Percentiles rank a stretch among this genome's conserved stretches.
phyloP scores from a whole-genome alignment of 2,888 invertebrate species.

The Lycaena phlaeas region DNA sequence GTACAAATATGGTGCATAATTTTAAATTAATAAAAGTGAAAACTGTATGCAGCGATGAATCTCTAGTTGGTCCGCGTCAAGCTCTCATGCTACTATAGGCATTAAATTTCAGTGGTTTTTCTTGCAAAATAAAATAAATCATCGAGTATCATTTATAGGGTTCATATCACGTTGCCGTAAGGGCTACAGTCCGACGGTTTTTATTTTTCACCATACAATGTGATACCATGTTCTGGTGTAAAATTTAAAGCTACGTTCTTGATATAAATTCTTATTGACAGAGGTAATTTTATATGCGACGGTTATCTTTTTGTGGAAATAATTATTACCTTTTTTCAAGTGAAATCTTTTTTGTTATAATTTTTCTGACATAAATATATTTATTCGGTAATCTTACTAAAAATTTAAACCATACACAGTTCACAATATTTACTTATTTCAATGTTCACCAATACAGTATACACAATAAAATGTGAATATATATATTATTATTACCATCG shows the following conservation, averaged over 20 bases:
- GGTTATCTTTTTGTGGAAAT: constrained; percentile 7
- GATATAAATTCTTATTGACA: constrained; percentile 42
- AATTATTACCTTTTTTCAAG: not conserved
- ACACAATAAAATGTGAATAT: too few species aligned
- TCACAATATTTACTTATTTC: too few species aligned
- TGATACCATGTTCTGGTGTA: constrained; percentile 29
- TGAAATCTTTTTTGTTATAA: constrained; percentile 4
- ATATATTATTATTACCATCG: too few species aligned
- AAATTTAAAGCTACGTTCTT: constrained; percentile 34
- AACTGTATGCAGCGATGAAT: not conserved
- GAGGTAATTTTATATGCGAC: constrained; percentile 19
- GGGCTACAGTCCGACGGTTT: constrained; percentile 16
- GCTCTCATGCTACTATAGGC: constrained; percentile 25
- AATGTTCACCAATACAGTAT: too few species aligned
- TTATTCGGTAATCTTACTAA: too few species aligned
- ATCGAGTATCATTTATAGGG: not conserved
- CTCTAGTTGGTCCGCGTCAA: constrained; percentile 1
- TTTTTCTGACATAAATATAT: too few species aligned
- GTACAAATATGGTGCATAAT: not conserved
- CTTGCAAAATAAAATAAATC: constrained; percentile 17
- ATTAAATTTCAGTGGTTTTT: constrained; percentile 50
- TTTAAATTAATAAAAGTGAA: not conserved
- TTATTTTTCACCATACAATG: constrained; percentile 7
- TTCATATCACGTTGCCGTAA: constrained; percentile 12
- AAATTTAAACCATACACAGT: too few species aligned